Percentiles rank a stretch among this genome's conserved stretches.
Evolutionary conservation across 1,140 invertebrate species (phyloP).

Genomic region (Eupristina koningsbergeri): DNA sequence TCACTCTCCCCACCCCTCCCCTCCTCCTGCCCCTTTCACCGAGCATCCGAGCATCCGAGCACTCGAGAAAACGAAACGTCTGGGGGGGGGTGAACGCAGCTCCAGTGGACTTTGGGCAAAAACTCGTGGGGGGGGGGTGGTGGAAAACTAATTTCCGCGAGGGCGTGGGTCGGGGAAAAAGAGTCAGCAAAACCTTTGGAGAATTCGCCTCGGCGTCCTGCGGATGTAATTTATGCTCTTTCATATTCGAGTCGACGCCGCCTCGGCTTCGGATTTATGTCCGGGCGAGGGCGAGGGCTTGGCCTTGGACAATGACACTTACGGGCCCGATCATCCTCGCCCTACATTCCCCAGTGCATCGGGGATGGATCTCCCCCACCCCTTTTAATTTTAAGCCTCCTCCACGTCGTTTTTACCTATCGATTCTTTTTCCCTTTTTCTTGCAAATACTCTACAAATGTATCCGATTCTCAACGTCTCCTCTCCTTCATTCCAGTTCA

Average conservation of each 20-base stretch:
- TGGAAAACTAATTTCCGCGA: slow-evolving; percentile 63
- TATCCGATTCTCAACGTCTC: too few species aligned
- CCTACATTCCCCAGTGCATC: background rate
- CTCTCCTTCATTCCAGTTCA: too few species aligned
- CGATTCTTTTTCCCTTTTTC: too few species aligned
- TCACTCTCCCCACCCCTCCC: background rate
- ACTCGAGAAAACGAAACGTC: too few species aligned
- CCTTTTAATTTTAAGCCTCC: background rate
- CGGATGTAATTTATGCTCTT: slow-evolving; percentile 67
- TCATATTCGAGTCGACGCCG: slow-evolving; percentile 62
- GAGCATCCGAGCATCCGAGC: too few species aligned
- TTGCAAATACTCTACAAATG: too few species aligned
- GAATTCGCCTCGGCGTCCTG: slow-evolving; percentile 59
- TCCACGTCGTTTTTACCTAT: background rate
- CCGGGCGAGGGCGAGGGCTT: background rate
- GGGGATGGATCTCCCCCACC: background rate
- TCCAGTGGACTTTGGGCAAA: too few species aligned
- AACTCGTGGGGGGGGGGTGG: background rate
- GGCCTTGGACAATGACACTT: background rate
- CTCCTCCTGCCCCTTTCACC: background rate
- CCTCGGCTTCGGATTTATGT: slow-evolving; percentile 34
- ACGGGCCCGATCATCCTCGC: background rate
- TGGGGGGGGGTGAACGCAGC: too few species aligned
- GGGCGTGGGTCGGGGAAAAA: slow-evolving; percentile 40
- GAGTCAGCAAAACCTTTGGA: slow-evolving; percentile 67